Percentiles rank a stretch among this genome's conserved stretches.
Evolutionary conservation across 1,140 invertebrate species (phyloP).

Genomic region (Diorhabda sublineata): DNA sequence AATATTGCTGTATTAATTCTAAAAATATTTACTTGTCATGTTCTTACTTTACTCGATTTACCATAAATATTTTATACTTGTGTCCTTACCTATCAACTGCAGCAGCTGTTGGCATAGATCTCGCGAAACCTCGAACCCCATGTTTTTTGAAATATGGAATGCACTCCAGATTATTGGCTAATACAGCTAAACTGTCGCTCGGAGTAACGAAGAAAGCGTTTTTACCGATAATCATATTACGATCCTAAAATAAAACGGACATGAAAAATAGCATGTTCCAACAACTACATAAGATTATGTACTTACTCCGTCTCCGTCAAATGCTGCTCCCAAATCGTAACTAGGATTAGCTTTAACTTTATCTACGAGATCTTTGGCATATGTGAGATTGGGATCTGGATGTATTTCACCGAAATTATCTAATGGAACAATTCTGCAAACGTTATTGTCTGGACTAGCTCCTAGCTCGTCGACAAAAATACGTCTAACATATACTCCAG

Average conservation of each 20-base stretch:
- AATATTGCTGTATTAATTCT: no score
- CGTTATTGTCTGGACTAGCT: constrained; percentile 61
- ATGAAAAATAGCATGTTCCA: background rate
- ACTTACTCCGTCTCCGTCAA: constrained; percentile 93
- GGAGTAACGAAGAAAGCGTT: constrained; percentile 98
- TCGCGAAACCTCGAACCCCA: constrained; percentile 86
- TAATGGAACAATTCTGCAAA: constrained; percentile 69
- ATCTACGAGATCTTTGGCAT: constrained; percentile 81
- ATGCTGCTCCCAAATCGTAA: constrained; percentile 95
- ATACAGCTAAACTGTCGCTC: constrained; percentile 93
- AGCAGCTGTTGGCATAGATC: constrained; percentile 97
- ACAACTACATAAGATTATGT: background rate
- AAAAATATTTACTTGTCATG: no score
- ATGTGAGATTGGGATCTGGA: constrained; percentile 98
- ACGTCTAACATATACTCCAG: constrained; percentile 88
- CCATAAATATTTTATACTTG: background rate
- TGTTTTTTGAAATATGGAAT: constrained; percentile 93
- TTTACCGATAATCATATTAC: constrained; percentile 96
- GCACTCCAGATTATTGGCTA: constrained; percentile 84
- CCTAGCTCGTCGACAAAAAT: constrained; percentile 89
- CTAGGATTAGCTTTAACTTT: constrained; percentile 59
- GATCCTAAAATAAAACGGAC: constrained; percentile 54
- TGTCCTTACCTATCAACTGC: constrained; percentile 76
- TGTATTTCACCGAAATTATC: constrained; percentile 96
- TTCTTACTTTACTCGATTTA: background rate